Conservation (phyloP, 2,113 vertebrate genomes). For the Proterorhinus semilunaris region DNA sequence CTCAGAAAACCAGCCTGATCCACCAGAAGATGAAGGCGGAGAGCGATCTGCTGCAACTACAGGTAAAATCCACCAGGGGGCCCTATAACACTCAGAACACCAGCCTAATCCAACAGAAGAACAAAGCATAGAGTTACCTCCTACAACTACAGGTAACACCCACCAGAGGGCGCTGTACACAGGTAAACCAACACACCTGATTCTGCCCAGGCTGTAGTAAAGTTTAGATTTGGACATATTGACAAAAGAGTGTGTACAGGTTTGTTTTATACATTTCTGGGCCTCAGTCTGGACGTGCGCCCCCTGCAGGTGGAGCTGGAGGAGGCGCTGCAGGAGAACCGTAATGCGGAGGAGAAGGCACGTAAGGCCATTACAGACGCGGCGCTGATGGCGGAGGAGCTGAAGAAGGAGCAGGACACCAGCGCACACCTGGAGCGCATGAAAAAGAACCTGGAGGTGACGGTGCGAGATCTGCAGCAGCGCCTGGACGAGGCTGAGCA, state of each 20-base stretch:
- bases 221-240: too few relatives aligned
- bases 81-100: too few relatives aligned
- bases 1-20: conserved; percentile 73
- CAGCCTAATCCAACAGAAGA: too few relatives aligned
- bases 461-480: conserved; percentile 78
- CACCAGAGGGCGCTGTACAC: too few relatives aligned
- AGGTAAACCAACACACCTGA: too few relatives aligned
- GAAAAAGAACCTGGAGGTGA: conserved; percentile 74
- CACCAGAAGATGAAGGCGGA: conserved; percentile 73
- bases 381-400: conserved; percentile 87
- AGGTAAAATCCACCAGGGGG: too few relatives aligned
- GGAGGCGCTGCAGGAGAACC: conserved; percentile 64
- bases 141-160: too few relatives aligned
- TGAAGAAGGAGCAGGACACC: conserved; percentile 90
- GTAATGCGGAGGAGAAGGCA: conserved; percentile 64
- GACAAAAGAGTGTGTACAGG: too few relatives aligned
- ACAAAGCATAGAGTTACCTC: too few relatives aligned
- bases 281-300: neutral
- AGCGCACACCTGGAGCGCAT: conserved; percentile 89
- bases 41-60: conserved; percentile 24
- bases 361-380: conserved; percentile 79
- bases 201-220: too few relatives aligned
- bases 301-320: conserved; percentile 67
- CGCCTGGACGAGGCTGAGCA: conserved; percentile 83
- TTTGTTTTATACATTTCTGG: too few relatives aligned